Evolutionary conservation across 1,140 invertebrate genomes (phyloP).

Genomic region (Bombus consobrinus): DNA sequence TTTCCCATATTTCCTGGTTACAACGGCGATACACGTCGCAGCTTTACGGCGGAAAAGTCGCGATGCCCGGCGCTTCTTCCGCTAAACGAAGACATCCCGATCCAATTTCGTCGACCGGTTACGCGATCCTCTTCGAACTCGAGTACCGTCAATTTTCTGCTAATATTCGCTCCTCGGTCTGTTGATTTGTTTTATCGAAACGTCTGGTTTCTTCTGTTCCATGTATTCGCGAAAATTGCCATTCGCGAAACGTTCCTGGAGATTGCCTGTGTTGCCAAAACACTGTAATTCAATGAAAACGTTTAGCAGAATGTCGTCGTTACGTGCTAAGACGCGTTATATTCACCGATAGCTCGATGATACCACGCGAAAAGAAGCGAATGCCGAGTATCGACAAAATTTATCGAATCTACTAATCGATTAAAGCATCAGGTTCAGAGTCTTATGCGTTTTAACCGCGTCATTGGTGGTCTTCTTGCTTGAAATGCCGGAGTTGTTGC

Average conservation of each 20-base stretch:
- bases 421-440: no score
- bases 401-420: no score
- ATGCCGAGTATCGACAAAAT: not conserved
- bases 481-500: not conserved
- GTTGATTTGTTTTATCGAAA: not conserved
- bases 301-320: not conserved
- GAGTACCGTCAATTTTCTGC: not conserved
- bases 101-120: slow-evolving; percentile 17
- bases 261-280: not conserved
- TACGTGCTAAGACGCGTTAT: not conserved
- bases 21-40: not conserved
- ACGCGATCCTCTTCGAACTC: not conserved
- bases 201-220: accelerated
- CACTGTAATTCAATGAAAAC: not conserved
- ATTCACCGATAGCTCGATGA: not conserved
- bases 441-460: no score
- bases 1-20: slow-evolving; percentile 34
- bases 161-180: not conserved
- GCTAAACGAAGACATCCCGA: not conserved
- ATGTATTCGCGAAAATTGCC: not conserved
- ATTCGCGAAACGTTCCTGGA: not conserved
- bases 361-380: not conserved
- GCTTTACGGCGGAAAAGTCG: not conserved
- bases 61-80: not conserved
- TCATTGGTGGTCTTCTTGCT: not conserved